phyloP scores from a whole-genome alignment of 2,797 vertebrate species.

The Cercopithecus mitis region DNA sequence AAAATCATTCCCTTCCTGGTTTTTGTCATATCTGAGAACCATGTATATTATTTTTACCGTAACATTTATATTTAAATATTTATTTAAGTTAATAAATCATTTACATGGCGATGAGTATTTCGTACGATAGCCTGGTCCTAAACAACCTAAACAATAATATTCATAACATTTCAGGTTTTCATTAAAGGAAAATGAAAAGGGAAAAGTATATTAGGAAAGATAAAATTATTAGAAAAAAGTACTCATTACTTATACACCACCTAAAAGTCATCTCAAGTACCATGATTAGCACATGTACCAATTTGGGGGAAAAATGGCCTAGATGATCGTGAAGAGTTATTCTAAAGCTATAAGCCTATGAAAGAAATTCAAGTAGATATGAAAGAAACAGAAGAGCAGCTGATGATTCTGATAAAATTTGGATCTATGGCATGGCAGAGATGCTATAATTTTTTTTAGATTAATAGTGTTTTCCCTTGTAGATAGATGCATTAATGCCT shows the following conservation, averaged over 20 bases:
- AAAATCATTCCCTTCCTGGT: neutral
- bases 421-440: neutral
- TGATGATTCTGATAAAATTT: constrained; percentile 9
- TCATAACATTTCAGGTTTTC: neutral
- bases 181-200: neutral
- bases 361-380: constrained; percentile 28
- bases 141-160: neutral
- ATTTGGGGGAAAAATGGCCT: neutral
- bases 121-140: neutral
- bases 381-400: constrained; percentile 1
- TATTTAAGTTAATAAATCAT: neutral
- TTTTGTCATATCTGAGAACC: neutral
- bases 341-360: constrained; percentile 12
- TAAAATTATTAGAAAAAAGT: neutral
- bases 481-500: neutral
- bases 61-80: neutral
- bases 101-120: neutral
- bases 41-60: constrained; percentile 1
- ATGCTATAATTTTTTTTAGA: constrained; percentile 16
- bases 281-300: neutral
- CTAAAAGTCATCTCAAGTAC: neutral
- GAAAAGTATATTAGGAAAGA: neutral
- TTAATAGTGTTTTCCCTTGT: neutral
- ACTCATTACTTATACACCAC: neutral
- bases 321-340: constrained; percentile 18